Conservation (phyloP, 2,113 vertebrate species). For the Salvelinus sp. region DNA sequence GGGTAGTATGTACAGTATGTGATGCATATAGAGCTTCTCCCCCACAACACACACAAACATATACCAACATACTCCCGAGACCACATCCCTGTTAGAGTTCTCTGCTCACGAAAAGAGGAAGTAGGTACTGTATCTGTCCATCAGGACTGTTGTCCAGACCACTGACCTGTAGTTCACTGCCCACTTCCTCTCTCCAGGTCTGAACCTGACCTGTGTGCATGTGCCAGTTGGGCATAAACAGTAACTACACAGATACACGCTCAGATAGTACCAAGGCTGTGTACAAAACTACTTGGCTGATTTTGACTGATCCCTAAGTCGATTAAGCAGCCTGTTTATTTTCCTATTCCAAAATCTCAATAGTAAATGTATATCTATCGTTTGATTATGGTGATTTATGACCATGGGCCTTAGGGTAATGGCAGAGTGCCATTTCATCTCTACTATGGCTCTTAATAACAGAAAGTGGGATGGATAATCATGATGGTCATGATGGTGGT, state of each 20-base stretch:
- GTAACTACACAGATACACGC: background rate
- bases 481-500: background rate
- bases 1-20: background rate
- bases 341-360: background rate
- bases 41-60: background rate
- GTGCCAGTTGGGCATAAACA: background rate
- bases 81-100: too few relatives aligned
- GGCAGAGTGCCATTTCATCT: too few relatives aligned
- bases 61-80: background rate
- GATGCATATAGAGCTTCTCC: too few relatives aligned
- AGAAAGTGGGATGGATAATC: background rate
- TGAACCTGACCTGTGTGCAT: background rate
- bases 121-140: background rate
- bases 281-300: background rate
- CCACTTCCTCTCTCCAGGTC: background rate
- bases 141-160: background rate
- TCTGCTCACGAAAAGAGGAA: constrained; percentile 25
- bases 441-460: too few relatives aligned
- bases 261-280: background rate
- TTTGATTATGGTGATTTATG: background rate
- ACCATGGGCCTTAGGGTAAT: too few relatives aligned
- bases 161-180: background rate
- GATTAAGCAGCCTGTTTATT: background rate
- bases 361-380: background rate
- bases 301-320: background rate